A percentile compares a stretch with the other conserved stretches of the same genome.
phyloP scores from a whole-genome alignment of 2,113 vertebrate genomes.

The Rhynchomys soricoides region DNA sequence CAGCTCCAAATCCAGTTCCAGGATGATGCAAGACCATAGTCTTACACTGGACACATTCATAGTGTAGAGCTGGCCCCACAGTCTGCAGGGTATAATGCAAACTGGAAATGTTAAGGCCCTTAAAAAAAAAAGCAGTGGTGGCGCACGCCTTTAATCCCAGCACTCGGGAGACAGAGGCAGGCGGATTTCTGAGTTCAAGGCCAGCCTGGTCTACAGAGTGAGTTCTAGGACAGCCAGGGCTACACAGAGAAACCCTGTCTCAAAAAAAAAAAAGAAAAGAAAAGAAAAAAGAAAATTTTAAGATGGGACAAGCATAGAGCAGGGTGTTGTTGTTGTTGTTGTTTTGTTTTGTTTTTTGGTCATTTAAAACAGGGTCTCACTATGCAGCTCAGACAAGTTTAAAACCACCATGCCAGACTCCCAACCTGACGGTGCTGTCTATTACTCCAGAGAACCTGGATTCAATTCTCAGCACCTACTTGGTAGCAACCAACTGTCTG shows the following conservation, averaged over 20 bases:
- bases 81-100: neutral
- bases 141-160: too few species aligned
- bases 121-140: too few species aligned
- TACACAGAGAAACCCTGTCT: too few species aligned
- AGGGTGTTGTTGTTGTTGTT: too few species aligned
- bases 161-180: too few species aligned
- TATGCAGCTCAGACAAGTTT: neutral
- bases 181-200: too few species aligned
- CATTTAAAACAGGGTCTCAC: neutral
- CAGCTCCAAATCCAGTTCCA: neutral
- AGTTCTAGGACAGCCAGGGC: too few species aligned
- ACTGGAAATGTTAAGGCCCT: neutral
- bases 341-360: neutral
- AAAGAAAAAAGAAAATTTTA: neutral
- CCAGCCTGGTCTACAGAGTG: too few species aligned
- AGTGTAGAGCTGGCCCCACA: neutral
- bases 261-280: too few species aligned
- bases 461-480: neutral
- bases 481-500: neutral
- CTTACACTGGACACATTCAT: fast-evolving
- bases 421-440: neutral
- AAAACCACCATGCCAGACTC: neutral
- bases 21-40: neutral
- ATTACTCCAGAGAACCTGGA: neutral
- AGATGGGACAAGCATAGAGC: neutral